Evolutionary conservation across 2,888 invertebrate genomes (phyloP), one percentile per base, ranked within the genome.

Genomic region (Clanis bilineata): DNA sequence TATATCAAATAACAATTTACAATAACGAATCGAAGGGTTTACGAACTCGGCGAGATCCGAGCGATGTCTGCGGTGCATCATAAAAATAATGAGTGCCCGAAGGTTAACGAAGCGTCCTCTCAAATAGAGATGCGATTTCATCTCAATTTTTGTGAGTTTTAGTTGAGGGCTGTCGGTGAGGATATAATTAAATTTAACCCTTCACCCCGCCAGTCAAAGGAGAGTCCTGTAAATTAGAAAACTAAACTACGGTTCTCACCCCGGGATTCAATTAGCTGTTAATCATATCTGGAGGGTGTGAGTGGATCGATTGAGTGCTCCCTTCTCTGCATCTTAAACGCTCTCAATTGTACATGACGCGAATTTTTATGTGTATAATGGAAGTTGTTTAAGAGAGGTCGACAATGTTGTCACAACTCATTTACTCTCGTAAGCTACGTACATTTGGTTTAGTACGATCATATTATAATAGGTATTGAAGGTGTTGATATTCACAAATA

Each of bases 271-370:
- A 92, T 92, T 91, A 91, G 88, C 83, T 83, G 83, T 88, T 92
- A 92, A 92, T 91, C 92, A 92, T 91, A 92, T 92, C 86, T 91
- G 80, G 86, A 89, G 91, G 91, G 91, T 85, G 89, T 88, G 82
- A 86, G 79, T 63, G 83, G 85, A 89, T 91, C 90, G 90, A 91
- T 89, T 76, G 79, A 64, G 69, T 66, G 67, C 71, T 74, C 78
- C 85, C 87, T 86, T 83, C 82, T 72, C 72, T 74, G 74, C 77
- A 79, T 79, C 82, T 78, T 71, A 66, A 69, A 66, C 74, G 65
- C 67, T 72, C 64, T 60, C 64, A 61, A 45, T 59, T 67, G 65
- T 64, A 65, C 65, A 69, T 62, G 68, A 66, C 57, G 57, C 62
- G 66, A 65, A 54, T 58, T 61, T 61, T 61, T 58, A 25, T 36